These are phyloP conservation scores for Lanius ludovicianus DNA, from an alignment of 2,113 vertebrate genomes.

Conservation along the genomic window DNA sequence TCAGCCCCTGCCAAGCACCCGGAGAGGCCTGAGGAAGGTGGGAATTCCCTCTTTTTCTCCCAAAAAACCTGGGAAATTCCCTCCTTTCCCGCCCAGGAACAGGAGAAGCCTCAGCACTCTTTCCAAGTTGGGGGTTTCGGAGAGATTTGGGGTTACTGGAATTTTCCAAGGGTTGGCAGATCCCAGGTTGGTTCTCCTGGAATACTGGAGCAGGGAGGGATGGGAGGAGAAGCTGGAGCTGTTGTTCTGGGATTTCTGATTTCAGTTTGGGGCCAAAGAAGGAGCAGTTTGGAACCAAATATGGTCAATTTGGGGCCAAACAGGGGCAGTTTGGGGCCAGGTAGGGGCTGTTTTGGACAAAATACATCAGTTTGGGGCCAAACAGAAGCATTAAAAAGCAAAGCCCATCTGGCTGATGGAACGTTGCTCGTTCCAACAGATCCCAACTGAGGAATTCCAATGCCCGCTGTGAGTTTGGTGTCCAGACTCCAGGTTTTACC, in stretches of 20 bases:
- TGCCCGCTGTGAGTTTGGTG: accelerated
- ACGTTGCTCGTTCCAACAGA: accelerated
- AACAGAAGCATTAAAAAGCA: not conserved
- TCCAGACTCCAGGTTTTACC: not conserved
- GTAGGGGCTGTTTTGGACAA: no score
- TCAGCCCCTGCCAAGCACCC: conserved; percentile 28
- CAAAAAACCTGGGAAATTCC: accelerated
- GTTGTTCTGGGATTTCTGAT: not conserved
- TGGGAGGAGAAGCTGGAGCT: not conserved
- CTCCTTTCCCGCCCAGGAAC: accelerated
- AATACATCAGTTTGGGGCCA: no score
- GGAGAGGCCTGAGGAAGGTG: conserved; percentile 40
- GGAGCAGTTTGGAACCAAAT: not conserved
- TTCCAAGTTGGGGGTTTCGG: accelerated
- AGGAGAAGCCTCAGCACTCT: accelerated
- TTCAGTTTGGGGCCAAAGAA: not conserved
- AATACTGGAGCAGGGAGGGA: not conserved
- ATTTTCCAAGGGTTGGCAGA: not conserved
- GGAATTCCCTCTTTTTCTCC: not conserved
- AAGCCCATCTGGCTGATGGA: not conserved
- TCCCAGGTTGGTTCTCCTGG: not conserved
- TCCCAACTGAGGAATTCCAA: accelerated
- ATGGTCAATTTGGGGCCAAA: not conserved
- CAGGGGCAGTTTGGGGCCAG: accelerated
- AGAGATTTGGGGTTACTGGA: accelerated